phyloP scores from a whole-genome alignment of 2,888 invertebrate genomes.

The Petrophora chlorosata region DNA sequence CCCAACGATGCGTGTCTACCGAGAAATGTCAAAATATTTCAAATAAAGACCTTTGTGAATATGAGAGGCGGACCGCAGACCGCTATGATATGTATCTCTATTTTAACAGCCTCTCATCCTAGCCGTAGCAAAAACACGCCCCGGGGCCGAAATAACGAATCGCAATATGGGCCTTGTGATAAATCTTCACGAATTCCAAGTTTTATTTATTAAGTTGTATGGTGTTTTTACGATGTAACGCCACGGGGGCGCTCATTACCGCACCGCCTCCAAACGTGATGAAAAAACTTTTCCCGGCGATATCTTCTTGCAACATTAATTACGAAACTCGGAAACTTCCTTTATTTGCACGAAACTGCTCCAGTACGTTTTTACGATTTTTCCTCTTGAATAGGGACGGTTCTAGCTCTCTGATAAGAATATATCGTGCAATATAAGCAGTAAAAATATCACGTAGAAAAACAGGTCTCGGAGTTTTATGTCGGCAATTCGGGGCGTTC shows the following conservation, averaged over 20 bases:
- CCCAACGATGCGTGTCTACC: conserved; percentile 56
- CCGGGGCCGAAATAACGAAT: conserved; percentile 62
- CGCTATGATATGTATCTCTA: conserved; percentile 70
- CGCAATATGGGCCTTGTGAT: conserved; percentile 72
- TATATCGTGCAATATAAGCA: conserved; percentile 71
- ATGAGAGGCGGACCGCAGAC: conserved; percentile 63
- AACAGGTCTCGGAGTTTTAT: conserved; percentile 77
- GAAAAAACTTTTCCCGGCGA: conserved; percentile 79
- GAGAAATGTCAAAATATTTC: conserved; percentile 81
- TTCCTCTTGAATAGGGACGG: conserved; percentile 60
- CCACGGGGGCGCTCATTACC: conserved; percentile 78
- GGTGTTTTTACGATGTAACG: conserved; percentile 78
- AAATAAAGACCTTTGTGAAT: conserved; percentile 60
- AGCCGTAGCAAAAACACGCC: conserved; percentile 62
- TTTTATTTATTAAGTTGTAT: conserved; percentile 83
- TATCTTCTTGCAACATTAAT: conserved; percentile 80
- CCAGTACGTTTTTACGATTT: conserved; percentile 71
- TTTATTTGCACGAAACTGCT: conserved; percentile 54
- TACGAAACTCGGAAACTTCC: conserved; percentile 68
- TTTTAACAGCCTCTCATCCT: conserved; percentile 62
- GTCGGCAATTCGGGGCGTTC: conserved; percentile 79
- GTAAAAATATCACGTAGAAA: conserved; percentile 79
- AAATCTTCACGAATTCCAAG: conserved; percentile 78
- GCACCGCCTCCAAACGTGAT: conserved; percentile 65
- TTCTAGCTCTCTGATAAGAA: conserved; percentile 73